Conservation (phyloP, 1,140 invertebrate species). For the Plodia interpunctella region DNA sequence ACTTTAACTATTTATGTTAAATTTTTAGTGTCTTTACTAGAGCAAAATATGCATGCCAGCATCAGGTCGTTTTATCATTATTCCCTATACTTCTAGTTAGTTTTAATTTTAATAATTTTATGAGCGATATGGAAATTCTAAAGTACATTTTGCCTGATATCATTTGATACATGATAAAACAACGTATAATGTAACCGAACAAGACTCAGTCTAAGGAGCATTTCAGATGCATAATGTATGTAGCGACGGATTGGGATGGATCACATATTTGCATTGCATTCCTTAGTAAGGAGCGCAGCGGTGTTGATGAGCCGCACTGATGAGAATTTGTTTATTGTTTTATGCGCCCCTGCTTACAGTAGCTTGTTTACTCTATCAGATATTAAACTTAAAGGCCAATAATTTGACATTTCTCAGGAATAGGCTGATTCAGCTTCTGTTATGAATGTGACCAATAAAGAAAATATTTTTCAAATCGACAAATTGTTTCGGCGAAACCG, state of each 20-base stretch:
- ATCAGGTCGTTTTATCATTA: no score
- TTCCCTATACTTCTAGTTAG: no score
- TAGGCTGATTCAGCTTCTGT: constrained; percentile 20
- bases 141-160: no score
- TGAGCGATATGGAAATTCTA: no score
- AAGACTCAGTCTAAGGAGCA: neutral
- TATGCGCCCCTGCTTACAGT: constrained; percentile 30
- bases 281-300: constrained; percentile 26
- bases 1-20: no score
- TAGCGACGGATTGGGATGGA: neutral
- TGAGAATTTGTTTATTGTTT: constrained; percentile 44
- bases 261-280: constrained; percentile 13
- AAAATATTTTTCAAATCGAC: constrained; percentile 1
- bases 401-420: constrained; percentile 28
- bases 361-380: constrained; percentile 35
- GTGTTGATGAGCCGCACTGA: constrained; percentile 23
- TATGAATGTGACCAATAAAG: neutral
- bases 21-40: no score
- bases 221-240: neutral
- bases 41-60: no score
- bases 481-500: neutral
- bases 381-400: constrained; percentile 24
- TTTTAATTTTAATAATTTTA: no score
- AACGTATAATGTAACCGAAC: neutral
- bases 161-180: neutral